Evolutionary conservation across 2,888 invertebrate genomes (phyloP), one percentile per base, ranked within the genome.

Genomic region (Formica aserva): DNA sequence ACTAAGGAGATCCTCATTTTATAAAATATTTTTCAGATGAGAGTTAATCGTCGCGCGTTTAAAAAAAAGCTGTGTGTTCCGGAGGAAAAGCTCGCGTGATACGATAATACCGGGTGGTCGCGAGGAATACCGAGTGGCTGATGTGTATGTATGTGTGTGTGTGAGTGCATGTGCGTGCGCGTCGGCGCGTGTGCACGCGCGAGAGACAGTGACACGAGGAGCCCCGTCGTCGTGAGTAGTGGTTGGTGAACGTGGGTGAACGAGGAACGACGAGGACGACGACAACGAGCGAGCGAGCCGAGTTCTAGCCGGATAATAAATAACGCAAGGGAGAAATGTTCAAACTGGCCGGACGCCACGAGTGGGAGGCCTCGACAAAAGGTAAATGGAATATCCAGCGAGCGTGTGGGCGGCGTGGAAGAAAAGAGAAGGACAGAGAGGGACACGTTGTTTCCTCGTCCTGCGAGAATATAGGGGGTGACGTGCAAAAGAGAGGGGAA

Each of bases 321-420:
- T 84, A 83, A 86, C 82, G 72, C 83, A 77, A 63, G 38, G 72
- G 83, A 76, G 92, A 89, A 88, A 94, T 94, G 94, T 94, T 94
- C 89, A 94, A 94, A 91, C 90, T 94, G 77, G 86, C 93, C 71
- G 92, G 91, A 84, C 91, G 92, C 63, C 94, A 93, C 86, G 94
- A 94, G 75, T 92, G 93, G 90, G 94, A 94, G 86, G 91, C 92
- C 77, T 93, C 92, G 93, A 92, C 92, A 63, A 94, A 93, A 93
- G 94, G 94, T 94, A 94, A 92, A 90, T 85, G 85, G 69, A 74
- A 74, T 72, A 74, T 63, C 32, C 75, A 75, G 60, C 41, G 69
- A 48, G 52, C 18, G 35, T 26, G 77, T 63, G 26, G 38, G 75
- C 18, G 76, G 29, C 13, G 13, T 62, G 60, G 38, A 55, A 45